Evolutionary conservation across 2,797 vertebrate genomes (phyloP), one percentile per base, ranked within the genome.

Genomic region (Mormyrops attenuatus): DNA sequence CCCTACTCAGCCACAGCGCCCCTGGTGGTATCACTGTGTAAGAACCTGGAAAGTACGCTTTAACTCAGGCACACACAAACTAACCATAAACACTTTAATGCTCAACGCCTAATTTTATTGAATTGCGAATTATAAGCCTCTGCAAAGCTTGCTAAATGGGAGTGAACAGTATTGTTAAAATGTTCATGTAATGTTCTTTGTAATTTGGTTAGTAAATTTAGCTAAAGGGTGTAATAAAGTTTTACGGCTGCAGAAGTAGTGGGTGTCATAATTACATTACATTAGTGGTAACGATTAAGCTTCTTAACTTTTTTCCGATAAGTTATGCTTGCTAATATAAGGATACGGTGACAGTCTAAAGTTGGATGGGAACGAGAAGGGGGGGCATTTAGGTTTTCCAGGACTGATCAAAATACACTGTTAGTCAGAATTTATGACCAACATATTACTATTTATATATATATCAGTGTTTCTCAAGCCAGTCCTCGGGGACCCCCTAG

Each of bases 141-240:
- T 38, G 26, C 53, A 86, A 86, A 69, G 3, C 44, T 9, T 84
- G 85, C 15, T 38, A 63, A 86, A 89, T 89, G 3, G 57, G 89
- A 89, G 63, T 26, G 84, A 89, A 89, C 66, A 38, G 84, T 55
- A 50, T 89, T 89, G 44, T 50, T 63, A 49, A 30, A 38, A 38
- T 66, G 63, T 57, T 86, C 30, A 86, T 89, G 47, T 89, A 85
- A 89, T 86, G 57, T 89, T 84, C 60, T 52, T 86, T 15, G 89
- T 89, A 89, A 89, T 89, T 89, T 89, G 82, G 55, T 52, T 34
- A 60, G 57, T 89, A 86, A 89, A 89, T 89, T 89, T 69, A 89
- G 57, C 89, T 69, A 47, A 86, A 3, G 89, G 60, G 53, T 86
- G 26, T 73, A 49, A 89, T 89, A 86, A 86, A 86, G 80, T 47